Evolutionary conservation across 2,113 vertebrate genomes (phyloP).

Genomic region (Caranx ignobilis): DNA sequence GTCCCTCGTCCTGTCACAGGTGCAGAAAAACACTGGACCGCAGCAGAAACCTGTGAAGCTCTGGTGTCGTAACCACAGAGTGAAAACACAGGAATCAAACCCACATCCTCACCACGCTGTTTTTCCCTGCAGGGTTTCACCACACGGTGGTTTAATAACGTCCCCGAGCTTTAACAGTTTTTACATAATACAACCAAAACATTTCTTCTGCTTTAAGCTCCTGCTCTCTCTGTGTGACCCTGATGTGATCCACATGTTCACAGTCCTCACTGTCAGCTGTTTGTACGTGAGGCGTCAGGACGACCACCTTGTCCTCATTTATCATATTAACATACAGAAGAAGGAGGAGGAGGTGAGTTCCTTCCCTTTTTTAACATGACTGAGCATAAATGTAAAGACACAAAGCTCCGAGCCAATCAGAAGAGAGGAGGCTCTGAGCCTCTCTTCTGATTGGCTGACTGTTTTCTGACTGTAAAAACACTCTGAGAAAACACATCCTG

Average conservation of each 20-base stretch:
- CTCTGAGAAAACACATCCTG: no score
- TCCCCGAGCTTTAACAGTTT: neutral
- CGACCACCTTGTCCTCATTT: no score
- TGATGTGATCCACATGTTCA: neutral
- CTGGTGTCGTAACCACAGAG: neutral
- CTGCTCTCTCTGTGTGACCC: neutral
- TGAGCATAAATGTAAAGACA: no score
- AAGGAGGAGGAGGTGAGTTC: no score
- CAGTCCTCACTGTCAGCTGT: neutral
- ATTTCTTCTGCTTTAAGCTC: neutral
- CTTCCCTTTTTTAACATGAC: no score
- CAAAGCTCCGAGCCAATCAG: no score
- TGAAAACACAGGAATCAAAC: slow-evolving; percentile 7
- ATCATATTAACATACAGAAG: no score
- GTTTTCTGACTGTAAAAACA: no score
- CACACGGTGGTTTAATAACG: neutral
- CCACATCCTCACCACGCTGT: slow-evolving; percentile 26
- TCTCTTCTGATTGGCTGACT: no score
- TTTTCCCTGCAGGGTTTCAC: neutral
- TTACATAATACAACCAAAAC: neutral
- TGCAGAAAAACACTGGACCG: neutral
- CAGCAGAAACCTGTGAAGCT: neutral
- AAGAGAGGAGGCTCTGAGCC: no score
- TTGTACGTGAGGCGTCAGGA: no score
- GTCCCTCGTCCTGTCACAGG: neutral